phyloP scores from a whole-genome alignment of 2,113 vertebrate species.

The Eulemur rufifrons region DNA sequence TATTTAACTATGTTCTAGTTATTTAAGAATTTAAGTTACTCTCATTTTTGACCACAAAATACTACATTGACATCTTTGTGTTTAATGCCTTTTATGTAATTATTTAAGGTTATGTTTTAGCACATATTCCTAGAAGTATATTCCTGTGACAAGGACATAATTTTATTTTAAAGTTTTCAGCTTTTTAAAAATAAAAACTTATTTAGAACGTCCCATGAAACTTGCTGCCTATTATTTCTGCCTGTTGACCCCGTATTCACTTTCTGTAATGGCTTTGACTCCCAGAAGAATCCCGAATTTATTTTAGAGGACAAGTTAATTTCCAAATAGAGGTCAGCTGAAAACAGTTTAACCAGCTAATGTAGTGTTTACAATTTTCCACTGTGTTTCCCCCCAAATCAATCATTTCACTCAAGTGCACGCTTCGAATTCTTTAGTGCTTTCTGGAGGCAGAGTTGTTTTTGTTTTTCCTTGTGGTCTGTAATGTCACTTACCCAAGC shows the following conservation, averaged over 20 bases:
- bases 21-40: not conserved
- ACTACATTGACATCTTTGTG: not conserved
- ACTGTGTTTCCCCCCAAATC: not conserved
- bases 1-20: not conserved
- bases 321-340: not conserved
- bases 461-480: not conserved
- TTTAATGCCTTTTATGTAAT: not conserved
- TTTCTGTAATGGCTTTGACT: not conserved
- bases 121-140: not conserved
- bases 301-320: not conserved
- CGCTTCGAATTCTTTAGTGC: not conserved
- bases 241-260: not conserved
- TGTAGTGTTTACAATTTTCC: not conserved
- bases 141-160: not conserved
- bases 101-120: not conserved
- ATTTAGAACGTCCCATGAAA: not conserved
- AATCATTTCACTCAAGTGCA: not conserved
- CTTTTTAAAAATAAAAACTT: not conserved
- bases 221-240: not conserved
- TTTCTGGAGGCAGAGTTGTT: not conserved
- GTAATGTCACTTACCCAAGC: not conserved
- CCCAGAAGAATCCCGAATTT: not conserved
- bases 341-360: not conserved
- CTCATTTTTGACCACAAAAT: not conserved
- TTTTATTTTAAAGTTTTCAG: slow-evolving; percentile 22